Evolutionary conservation across 2,888 invertebrate genomes (phyloP), one percentile per base, ranked within the genome.

Genomic region (Drosophila greeni): DNA sequence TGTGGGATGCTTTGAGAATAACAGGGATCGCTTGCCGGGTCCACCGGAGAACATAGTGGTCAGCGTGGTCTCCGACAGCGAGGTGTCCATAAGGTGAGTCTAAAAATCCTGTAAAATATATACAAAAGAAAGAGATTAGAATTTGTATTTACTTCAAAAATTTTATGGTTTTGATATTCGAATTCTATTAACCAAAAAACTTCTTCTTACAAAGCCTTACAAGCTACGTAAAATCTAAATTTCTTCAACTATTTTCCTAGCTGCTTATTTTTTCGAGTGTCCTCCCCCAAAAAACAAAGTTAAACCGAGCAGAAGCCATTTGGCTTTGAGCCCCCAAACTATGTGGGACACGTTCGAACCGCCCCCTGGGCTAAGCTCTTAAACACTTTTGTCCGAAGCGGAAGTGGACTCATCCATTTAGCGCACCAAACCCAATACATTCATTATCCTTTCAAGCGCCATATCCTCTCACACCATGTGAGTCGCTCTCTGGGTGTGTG

Each of bases 1-100:
- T 39, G 92, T 95, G 69, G 92, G 92, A 16, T 96, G 96, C 89
- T 96, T 95, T 90, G 92, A 95, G 58, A 94, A 95, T 86, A 92
- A 94, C 20, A 91, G 94, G 52, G 93, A 94, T 62, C 91, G 92
- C 68, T 88, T 95, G 70, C 95, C 95, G 0, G 95, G 95, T 12
- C 95, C 95, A n/a, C 95, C 95, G 0, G 91, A 91, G 73, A 92
- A 93, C 80, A 89, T 94, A 9, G 90, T 89, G 20, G 90, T 92
- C 1, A 90, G 90, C 70, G 89, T 91, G 48, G 75, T 92, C 11
- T 91, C 92, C 57, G 89, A 91, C 8, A 91, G 91, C 78, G 91
- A 92, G 45, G 92, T 92, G 11, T 89, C 90, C 64, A 90, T 94
- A 20, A 83, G 89, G 89, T 89, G 58, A 82, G 84, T 85, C 3